Base-by-base conservation (phyloP, 2,888 invertebrate genomes). In the Dromius quadrimaculatus region DNA sequence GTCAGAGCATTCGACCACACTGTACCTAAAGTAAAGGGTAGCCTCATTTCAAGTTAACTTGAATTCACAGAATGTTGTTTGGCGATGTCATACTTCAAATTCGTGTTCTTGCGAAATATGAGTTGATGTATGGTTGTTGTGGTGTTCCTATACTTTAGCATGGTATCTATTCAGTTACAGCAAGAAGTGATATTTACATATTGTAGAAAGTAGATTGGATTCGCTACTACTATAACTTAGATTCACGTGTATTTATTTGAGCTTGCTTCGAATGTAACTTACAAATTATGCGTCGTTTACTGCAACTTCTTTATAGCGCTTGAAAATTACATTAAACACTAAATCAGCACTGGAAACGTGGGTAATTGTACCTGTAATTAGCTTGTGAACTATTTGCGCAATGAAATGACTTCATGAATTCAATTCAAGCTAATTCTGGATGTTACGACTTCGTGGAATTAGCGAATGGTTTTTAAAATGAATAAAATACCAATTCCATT, bases 171-270 rank as follows among this genome's bases (percentile, higher is more conserved):
- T 54, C 41, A 22, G 36, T 41, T 50, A 66, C 57, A 32, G 41
- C 17, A 28, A 57, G 66, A 66, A 66, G 54, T 66, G 66, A 66
- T 54, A 66, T 66, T 66, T 66, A 66, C 57, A 57, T 57, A 57
- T 66, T 57, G 38, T 23, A 15, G 57, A 66, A 66, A 54, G 38
- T 50, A n/a, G 36, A 54, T 50, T 19, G n/a, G 28, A 28, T 3
- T 3, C 28, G 8, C 28, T 28, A 28, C 50, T 9, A 28, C 65
- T 36, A 65, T 65, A 65, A 65, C 47, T 65, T 65, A 65, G 20
- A 36, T 41, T 61, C 20, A 41, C 61, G 13, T 61, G 41, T 61
- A 41, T 61, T 61, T 61, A 61, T 61, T 61, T 61, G 41, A 61
- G 38, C 13, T 36, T 36, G 61, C 41, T 61, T 6, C 41, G 22